phyloP scores from a whole-genome alignment of 2,797 vertebrate genomes.

The Betta splendens region DNA sequence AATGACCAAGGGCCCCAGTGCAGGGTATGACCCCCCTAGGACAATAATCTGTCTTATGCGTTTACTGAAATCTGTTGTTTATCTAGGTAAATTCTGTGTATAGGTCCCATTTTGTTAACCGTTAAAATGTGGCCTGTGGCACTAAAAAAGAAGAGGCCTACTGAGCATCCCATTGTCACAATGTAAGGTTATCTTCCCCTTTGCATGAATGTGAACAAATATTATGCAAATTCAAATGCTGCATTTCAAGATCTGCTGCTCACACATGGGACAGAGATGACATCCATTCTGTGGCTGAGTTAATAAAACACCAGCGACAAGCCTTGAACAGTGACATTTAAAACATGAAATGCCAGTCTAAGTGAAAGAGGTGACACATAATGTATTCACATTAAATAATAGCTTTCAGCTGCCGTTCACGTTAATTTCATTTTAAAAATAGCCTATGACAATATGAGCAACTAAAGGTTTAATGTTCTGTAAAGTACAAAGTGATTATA shows the following conservation, averaged over 20 bases:
- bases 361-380: constrained; percentile 28
- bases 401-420: constrained; percentile 22
- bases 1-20: too few species aligned
- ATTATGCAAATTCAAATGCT: constrained; percentile 1
- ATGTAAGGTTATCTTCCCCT: background rate
- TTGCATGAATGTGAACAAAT: background rate
- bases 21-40: too few species aligned
- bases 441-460: background rate
- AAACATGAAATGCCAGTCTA: constrained; percentile 30
- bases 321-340: constrained; percentile 36
- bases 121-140: background rate
- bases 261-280: background rate
- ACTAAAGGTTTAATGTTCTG: constrained; percentile 6
- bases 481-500: constrained; percentile 3
- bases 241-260: constrained; percentile 7
- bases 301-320: constrained; percentile 13
- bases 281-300: constrained; percentile 2
- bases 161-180: background rate
- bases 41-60: too few species aligned
- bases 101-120: background rate
- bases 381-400: constrained; percentile 27
- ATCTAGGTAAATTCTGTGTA: background rate
- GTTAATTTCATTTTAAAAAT: constrained; percentile 17
- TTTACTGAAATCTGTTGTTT: background rate
- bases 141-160: background rate